Percentiles rank a stretch among this genome's conserved stretches.
Conservation (phyloP, 2,113 vertebrate genomes). For the Pitta sordida region DNA sequence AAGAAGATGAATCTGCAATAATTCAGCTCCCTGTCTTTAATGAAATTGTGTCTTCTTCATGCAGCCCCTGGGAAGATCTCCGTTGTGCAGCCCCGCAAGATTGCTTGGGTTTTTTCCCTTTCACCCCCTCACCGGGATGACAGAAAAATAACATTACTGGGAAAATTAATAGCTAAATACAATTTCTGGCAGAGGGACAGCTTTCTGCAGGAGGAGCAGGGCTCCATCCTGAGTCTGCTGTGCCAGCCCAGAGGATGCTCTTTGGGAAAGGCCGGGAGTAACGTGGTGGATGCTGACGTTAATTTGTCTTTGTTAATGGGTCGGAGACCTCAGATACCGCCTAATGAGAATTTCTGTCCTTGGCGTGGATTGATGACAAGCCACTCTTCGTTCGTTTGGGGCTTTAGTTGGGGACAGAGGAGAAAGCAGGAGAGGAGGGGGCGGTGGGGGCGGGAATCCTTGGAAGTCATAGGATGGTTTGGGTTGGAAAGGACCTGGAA, state of each 20-base stretch:
- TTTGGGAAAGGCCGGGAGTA: background rate
- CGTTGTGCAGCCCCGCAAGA: background rate
- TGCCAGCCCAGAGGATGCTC: background rate
- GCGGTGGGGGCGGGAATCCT: background rate
- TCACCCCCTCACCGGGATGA: background rate
- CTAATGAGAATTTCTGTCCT: background rate
- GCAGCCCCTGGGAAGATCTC: constrained; percentile 51
- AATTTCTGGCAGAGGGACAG: background rate
- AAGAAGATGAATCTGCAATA: constrained; percentile 71
- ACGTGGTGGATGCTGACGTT: background rate
- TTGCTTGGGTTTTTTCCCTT: constrained; percentile 49
- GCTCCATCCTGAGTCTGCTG: background rate
- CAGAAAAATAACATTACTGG: background rate
- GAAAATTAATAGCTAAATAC: constrained; percentile 50
- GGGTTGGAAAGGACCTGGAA: background rate
- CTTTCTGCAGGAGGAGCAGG: background rate
- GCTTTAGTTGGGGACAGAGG: accelerated
- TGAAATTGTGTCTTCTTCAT: constrained; percentile 62
- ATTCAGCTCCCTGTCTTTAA: constrained; percentile 66
- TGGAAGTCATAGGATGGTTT: background rate
- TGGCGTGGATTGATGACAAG: accelerated
- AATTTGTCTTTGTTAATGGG: background rate
- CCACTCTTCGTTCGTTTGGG: background rate
- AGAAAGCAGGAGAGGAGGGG: background rate
- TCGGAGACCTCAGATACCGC: background rate